Evolutionary conservation across 2,888 invertebrate genomes (phyloP), one percentile per base, ranked within the genome.

Genomic region (Ligdia adustata): DNA sequence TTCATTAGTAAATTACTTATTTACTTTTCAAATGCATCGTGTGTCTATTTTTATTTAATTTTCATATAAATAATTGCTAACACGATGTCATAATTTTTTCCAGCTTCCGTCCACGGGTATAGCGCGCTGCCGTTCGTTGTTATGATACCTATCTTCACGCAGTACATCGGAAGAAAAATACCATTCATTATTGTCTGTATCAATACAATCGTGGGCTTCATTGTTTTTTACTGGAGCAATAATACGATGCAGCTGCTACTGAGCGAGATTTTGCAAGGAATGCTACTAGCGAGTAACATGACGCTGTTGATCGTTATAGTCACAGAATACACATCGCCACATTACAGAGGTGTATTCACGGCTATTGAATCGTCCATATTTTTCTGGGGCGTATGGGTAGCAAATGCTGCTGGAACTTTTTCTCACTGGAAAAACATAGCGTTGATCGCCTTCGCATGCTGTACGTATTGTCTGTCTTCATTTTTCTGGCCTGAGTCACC

Each of bases 341-440:
- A 66, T 11, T 74, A 78, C 29, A 62, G 79, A 34, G 79, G 79
- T 3, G 54, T 77, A 11, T 76, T 77, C 32, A 66, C 73, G 56
- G 66, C 75, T 41, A 67, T 77, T 6, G 75, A 79, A 55, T 70
- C 75, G 0, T 76, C 76, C 1, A 64, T 74, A 38, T 66, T 70
- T 34, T 73, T 70, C 45, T 79, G 74, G 70, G 79, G 79, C 0
- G 70, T 79, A 1, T 79, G 77, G 78, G 64, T 72, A 1, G 68
- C 79, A 0, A 78, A 79, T 53, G 64, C 70, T 1, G 69, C 75
- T 0, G 78, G 77, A 12, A 74, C 76, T 1, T 79, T 73, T 42
- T 69, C 57, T 2, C 65, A 75, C 41, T 79, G 75, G 76, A 76
- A 60, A 24, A 64, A 69, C 13, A 79, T 79, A 16, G 71, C 66